Evolutionary conservation across 2,113 vertebrate species (phyloP), one percentile per base, ranked within the genome.

Genomic region (Caloenas nicobarica): DNA sequence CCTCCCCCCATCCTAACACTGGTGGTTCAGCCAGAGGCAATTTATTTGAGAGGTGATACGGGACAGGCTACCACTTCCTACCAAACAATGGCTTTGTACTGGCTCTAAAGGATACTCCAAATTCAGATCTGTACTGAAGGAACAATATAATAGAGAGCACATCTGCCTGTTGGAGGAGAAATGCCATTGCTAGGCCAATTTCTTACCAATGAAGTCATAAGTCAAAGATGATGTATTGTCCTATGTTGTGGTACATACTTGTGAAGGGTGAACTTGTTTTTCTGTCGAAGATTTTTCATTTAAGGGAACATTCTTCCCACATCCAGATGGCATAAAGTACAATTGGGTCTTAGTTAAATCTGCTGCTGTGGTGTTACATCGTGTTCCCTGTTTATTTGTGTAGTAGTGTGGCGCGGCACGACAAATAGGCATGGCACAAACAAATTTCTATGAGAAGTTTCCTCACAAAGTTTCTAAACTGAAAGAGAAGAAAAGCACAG

Each of bases 361-460:
- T 86, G n/a, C 60, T 90, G 69, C 50, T 89, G 82, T 81, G 69
- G 72, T 56, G 33, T 93, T 90, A 77, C 92, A 91, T 94, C 2
- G 6, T 91, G 78, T 82, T 97, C 87, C 70, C 74, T 91, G 36
- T 95, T 96, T 88, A 54, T 88, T 95, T 90, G 79, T 82, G 89
- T 50, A 36, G 61, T 14, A 77, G 66, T 21, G n/a, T 0, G 0
- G 62, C 1, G 0, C 2, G 3, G 68, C 36, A 4, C 72, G 87
- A 54, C 85, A 89, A 80, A 26, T 7, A 86, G 66, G 48, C 90
- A 83, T 53, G 60, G 76, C 77, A 68, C 88, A 92, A 93, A 86
- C 66, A 80, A 86, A 66, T 46, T n/a, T 29, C 68, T 90, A 2
- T 74, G 85, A 9, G 34, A 57, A 77, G 5, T 87, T 88, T 83